Percentiles rank a stretch among this genome's conserved stretches.
phyloP scores from a whole-genome alignment of 2,113 vertebrate species.

The Campylomormyrus numenius region DNA sequence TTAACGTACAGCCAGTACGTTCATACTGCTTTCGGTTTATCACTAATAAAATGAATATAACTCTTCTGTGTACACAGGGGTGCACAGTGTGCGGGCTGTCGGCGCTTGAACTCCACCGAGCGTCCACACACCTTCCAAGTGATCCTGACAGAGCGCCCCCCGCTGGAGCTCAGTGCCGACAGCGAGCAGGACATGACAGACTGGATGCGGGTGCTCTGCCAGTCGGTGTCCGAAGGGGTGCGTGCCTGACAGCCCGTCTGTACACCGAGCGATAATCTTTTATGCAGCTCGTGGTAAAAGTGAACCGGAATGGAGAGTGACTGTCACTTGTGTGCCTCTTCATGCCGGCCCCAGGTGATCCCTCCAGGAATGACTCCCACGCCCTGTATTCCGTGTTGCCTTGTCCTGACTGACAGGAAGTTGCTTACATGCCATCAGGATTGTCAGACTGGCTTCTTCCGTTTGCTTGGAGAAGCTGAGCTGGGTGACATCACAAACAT shows the following conservation, averaged over 20 bases:
- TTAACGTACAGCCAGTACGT: too few species aligned
- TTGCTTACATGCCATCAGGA: conserved; percentile 90
- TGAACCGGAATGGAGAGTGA: background rate
- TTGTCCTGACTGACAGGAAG: conserved; percentile 75
- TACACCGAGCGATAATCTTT: background rate
- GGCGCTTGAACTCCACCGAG: conserved; percentile 81
- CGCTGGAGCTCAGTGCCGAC: conserved; percentile 79
- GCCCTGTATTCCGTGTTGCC: conserved; percentile 86
- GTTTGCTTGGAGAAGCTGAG: conserved; percentile 70
- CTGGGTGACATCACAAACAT: conserved; percentile 63
- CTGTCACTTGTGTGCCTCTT: background rate
- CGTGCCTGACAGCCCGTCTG: conserved; percentile 21
- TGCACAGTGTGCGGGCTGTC: conserved; percentile 92
- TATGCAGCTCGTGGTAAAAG: background rate
- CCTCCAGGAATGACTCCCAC: conserved; percentile 77
- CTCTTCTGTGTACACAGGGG: conserved; percentile 58
- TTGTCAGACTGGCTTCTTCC: conserved; percentile 95
- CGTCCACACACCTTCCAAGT: conserved; percentile 90
- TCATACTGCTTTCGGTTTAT: too few species aligned
- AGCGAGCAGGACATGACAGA: conserved; percentile 89
- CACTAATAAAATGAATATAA: background rate
- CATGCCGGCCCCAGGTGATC: conserved; percentile 67
- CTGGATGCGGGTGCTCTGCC: conserved; percentile 94
- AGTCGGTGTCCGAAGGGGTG: conserved; percentile 94
- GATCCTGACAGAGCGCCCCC: conserved; percentile 78